phyloP scores from a whole-genome alignment of 2,888 invertebrate species.

The Xylota segnis region DNA sequence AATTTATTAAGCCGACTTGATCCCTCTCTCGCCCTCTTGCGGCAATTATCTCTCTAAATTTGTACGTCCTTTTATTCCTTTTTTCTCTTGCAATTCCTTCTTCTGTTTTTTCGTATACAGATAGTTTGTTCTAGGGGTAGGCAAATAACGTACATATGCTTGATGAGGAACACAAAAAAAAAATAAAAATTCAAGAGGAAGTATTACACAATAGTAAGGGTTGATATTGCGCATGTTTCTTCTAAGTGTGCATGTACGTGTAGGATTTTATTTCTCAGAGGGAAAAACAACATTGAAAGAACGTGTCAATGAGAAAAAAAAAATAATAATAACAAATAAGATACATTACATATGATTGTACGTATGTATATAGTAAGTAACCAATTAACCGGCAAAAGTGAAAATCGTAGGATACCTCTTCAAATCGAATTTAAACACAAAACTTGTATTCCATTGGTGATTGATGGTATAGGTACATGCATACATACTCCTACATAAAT shows the following conservation, averaged over 20 bases:
- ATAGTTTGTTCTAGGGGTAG: constrained; percentile 14
- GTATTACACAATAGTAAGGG: constrained; percentile 59
- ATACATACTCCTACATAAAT: no score
- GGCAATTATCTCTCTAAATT: neutral
- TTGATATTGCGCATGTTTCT: constrained; percentile 43
- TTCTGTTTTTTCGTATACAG: constrained; percentile 29
- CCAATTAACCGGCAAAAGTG: constrained; percentile 26
- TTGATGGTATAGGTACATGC: neutral
- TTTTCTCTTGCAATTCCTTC: constrained; percentile 8
- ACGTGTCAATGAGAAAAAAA: neutral
- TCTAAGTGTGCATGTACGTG: neutral
- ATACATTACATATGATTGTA: no score
- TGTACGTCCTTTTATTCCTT: neutral
- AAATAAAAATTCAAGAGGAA: constrained; percentile 27
- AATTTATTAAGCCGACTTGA: neutral
- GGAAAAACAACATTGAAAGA: constrained; percentile 6
- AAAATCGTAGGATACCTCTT: neutral
- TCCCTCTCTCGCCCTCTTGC: neutral
- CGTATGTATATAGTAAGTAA: constrained; percentile 1
- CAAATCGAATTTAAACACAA: no score
- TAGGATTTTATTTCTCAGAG: neutral
- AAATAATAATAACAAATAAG: constrained; percentile 16
- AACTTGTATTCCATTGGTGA: no score
- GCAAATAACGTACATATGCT: constrained; percentile 15
- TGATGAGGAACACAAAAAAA: neutral